Evolutionary conservation across 2,113 vertebrate species (phyloP).

Genomic region (Epinephelus cyanopodus): DNA sequence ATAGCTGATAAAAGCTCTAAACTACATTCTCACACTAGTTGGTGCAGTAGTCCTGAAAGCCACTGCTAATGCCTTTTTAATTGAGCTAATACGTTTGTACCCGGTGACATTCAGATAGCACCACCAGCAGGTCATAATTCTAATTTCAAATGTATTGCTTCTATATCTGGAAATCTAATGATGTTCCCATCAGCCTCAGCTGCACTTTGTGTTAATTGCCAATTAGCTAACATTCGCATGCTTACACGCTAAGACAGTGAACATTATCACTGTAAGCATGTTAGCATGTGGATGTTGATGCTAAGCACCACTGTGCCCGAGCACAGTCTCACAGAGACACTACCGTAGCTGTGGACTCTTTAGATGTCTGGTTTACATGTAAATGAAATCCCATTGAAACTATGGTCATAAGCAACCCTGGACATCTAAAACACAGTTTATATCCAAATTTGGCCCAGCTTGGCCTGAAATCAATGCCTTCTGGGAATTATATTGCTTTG

Average conservation of each 20-base stretch:
- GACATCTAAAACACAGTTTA: not conserved
- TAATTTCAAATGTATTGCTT: not conserved
- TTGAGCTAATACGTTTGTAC: too few species aligned
- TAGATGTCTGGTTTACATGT: not conserved
- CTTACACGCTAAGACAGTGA: not conserved
- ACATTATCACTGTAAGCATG: not conserved
- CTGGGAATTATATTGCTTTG: conserved; percentile 6
- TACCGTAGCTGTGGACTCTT: not conserved
- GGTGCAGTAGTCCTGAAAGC: too few species aligned
- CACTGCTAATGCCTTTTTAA: too few species aligned
- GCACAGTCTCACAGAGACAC: not conserved
- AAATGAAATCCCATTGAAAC: not conserved
- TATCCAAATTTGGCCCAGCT: not conserved
- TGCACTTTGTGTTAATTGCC: not conserved
- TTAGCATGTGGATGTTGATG: not conserved
- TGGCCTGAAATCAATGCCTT: not conserved
- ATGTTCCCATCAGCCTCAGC: not conserved
- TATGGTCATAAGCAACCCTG: not conserved
- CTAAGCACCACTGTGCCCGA: not conserved
- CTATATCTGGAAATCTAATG: not conserved
- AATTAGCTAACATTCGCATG: not conserved
- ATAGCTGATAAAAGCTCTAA: too few species aligned
- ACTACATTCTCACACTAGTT: too few species aligned
- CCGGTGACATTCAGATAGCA: not conserved
- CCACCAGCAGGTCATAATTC: not conserved